These are phyloP conservation scores for Eufriesea mexicana DNA, from an alignment of 1,140 invertebrate genomes.

Conservation along the genomic window DNA sequence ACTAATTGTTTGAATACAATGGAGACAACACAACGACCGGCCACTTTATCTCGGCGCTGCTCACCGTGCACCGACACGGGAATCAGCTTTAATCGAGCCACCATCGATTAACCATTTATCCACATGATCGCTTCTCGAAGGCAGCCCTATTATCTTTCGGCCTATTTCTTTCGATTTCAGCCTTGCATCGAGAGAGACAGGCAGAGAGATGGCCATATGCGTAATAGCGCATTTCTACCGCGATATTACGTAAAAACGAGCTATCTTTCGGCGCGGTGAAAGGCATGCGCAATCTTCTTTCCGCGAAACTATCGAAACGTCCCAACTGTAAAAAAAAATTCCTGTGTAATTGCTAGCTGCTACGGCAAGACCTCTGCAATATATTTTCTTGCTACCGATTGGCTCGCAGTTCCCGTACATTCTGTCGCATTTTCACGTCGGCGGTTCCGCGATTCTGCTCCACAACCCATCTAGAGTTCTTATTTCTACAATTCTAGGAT, in stretches of 20 bases:
- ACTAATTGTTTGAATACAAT: constrained; percentile 50
- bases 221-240: not conserved
- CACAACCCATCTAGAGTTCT: no score
- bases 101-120: constrained; percentile 19
- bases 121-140: constrained; percentile 11
- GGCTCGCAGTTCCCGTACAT: no score
- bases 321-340: constrained; percentile 19
- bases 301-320: constrained; percentile 18
- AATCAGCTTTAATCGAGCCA: not conserved
- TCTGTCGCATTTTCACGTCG: no score
- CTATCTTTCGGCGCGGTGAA: constrained; percentile 12
- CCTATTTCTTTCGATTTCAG: not conserved
- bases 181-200: not conserved
- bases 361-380: not conserved
- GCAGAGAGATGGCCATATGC: no score
- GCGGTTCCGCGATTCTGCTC: no score
- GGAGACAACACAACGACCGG: constrained; percentile 7
- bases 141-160: not conserved
- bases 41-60: constrained; percentile 11
- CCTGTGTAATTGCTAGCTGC: constrained; percentile 23
- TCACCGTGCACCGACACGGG: not conserved
- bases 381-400: no score
- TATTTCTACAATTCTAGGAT: no score
- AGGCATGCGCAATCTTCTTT: constrained; percentile 38
- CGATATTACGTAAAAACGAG: constrained; percentile 5